phyloP scores from a whole-genome alignment of 1,140 invertebrate species.

The Anastrepha ludens region DNA sequence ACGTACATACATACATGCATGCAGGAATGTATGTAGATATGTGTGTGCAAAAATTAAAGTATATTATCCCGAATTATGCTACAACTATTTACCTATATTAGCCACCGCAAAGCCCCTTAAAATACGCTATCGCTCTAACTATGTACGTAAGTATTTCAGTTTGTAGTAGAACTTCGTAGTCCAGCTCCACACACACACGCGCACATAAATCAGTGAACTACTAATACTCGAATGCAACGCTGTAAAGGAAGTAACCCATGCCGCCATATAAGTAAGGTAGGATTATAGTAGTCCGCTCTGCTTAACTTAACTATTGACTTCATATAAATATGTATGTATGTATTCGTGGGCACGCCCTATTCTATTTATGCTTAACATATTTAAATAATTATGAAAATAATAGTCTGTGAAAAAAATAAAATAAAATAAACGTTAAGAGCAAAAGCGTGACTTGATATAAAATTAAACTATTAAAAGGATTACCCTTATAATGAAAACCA shows the following conservation, averaged over 20 bases:
- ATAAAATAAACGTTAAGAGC: neutral
- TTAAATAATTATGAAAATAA: neutral
- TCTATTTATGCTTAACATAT: constrained; percentile 35
- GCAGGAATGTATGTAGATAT: neutral
- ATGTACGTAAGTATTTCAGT: neutral
- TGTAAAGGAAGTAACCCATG: neutral
- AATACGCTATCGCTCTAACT: neutral
- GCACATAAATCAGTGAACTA: neutral
- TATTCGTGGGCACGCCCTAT: neutral
- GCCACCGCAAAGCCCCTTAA: neutral
- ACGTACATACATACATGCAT: neutral
- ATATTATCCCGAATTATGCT: neutral
- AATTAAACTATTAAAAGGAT: no score
- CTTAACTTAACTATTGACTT: neutral
- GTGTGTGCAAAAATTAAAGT: neutral
- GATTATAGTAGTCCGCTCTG: neutral
- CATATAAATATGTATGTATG: constrained; percentile 7
- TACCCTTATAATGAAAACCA: no score
- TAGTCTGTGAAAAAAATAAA: neutral
- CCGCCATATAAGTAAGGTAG: constrained; percentile 1
- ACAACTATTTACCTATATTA: neutral
- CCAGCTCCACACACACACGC: neutral
- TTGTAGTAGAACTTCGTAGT: neutral
- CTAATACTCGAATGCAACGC: neutral
- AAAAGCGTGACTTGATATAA: no score